Percentiles rank a stretch among this genome's conserved stretches.
Conservation (phyloP, 30 jellyfish, hydroid and myxozoan genomes). For the Pseudorhiza aurosa region DNA sequence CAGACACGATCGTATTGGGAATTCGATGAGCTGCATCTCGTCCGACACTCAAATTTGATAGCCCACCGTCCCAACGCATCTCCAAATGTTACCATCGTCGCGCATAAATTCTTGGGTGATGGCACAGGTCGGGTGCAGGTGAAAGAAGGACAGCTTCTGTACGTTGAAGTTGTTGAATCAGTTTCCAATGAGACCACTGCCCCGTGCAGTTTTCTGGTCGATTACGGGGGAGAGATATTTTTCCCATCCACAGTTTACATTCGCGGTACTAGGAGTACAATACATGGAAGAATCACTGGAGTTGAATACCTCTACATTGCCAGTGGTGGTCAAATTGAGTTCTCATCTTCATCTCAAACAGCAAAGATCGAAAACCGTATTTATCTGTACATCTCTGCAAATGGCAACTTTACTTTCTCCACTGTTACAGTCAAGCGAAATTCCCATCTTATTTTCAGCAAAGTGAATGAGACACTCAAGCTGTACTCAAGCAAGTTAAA, state of each 20-base stretch:
- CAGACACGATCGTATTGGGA: slow-evolving; percentile 52
- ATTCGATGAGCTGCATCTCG: slow-evolving; percentile 57
- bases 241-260: slow-evolving; percentile 59
- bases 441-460: slow-evolving; percentile 37
- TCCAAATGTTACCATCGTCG: slow-evolving; percentile 59
- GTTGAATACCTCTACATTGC: slow-evolving; percentile 54
- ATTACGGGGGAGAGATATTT: slow-evolving; percentile 50
- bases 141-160: slow-evolving; percentile 39
- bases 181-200: slow-evolving; percentile 68
- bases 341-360: slow-evolving; percentile 58
- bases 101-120: slow-evolving; percentile 62
- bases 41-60: slow-evolving; percentile 53
- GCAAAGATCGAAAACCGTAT: slow-evolving; percentile 65
- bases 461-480: slow-evolving; percentile 44
- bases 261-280: slow-evolving; percentile 56
- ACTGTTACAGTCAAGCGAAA: slow-evolving; percentile 42
- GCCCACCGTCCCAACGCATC: slow-evolving; percentile 57
- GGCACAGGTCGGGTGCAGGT: slow-evolving; percentile 67
- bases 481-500: slow-evolving; percentile 29
- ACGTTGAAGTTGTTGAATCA: slow-evolving; percentile 69
- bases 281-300: slow-evolving; percentile 62
- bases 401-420: slow-evolving; percentile 60
- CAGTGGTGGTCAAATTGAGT: slow-evolving; percentile 58
- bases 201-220: slow-evolving; percentile 66
- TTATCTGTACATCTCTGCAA: slow-evolving; percentile 44